These are phyloP conservation scores for Cotesia vestalis DNA, from an alignment of 1,140 invertebrate species.

Conservation along the genomic window DNA sequence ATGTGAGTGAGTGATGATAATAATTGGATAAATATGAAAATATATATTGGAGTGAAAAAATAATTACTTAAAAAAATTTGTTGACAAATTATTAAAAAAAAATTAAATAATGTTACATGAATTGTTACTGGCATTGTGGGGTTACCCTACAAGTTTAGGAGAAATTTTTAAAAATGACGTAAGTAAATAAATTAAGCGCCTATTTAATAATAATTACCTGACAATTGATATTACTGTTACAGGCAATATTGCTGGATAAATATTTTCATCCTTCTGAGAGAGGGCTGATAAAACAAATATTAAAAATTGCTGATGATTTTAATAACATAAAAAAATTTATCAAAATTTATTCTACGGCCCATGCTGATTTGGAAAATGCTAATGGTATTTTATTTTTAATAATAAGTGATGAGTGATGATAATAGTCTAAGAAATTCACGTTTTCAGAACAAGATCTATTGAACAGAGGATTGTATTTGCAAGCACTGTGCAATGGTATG, in stretches of 20 bases:
- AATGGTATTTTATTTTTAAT: constrained; percentile 33
- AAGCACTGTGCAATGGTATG: constrained; percentile 70
- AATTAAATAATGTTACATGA: constrained; percentile 60
- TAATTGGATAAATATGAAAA: no score
- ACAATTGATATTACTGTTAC: constrained; percentile 33
- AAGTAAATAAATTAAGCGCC: constrained; percentile 37
- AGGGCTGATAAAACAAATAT: constrained; percentile 55
- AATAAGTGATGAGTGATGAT: constrained; percentile 18
- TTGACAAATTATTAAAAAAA: neutral
- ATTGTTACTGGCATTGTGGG: constrained; percentile 60
- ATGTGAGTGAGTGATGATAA: no score
- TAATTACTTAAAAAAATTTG: no score
- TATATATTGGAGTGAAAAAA: no score
- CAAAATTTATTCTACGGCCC: constrained; percentile 44
- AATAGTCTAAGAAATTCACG: neutral
- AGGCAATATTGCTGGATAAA: constrained; percentile 55
- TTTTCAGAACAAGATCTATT: constrained; percentile 39
- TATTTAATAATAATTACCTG: constrained; percentile 20
- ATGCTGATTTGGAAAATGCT: constrained; percentile 32
- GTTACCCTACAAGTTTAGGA: constrained; percentile 57
- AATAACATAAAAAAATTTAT: constrained; percentile 57
- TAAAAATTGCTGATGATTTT: constrained; percentile 55
- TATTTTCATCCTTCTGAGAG: constrained; percentile 61
- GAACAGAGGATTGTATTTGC: constrained; percentile 67
- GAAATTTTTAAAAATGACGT: constrained; percentile 59